A percentile compares a stretch with the other conserved stretches of the same genome.
Evolutionary conservation across 2,797 vertebrate genomes (phyloP).

Genomic region (Hippoglossus hippoglossus): DNA sequence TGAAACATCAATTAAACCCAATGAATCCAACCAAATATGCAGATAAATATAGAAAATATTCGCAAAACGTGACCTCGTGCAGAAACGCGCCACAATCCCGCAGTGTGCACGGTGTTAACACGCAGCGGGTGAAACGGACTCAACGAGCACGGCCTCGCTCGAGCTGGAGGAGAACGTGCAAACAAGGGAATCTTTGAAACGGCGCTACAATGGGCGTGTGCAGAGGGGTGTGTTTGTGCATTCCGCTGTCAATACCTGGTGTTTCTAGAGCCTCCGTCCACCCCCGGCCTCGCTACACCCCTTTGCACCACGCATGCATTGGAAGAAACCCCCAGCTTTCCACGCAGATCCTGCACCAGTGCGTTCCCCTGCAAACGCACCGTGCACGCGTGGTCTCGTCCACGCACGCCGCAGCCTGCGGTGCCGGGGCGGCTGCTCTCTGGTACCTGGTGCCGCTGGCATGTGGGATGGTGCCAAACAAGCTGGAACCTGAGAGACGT

Average conservation of each 20-base stretch:
- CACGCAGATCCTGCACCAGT: too few species aligned
- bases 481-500: constrained; percentile 60
- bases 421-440: too few species aligned
- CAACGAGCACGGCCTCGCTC: constrained; percentile 40
- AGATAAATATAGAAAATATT: not conserved
- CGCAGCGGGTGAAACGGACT: constrained; percentile 9
- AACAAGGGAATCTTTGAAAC: constrained; percentile 72
- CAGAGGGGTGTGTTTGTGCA: constrained; percentile 79
- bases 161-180: constrained; percentile 47
- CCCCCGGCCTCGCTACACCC: not conserved
- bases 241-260: constrained; percentile 83
- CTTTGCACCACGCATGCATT: too few species aligned
- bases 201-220: constrained; percentile 79
- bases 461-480: constrained; percentile 63
- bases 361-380: not conserved
- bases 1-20: too few species aligned
- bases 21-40: not conserved
- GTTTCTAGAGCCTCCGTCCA: constrained; percentile 34
- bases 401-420: not conserved
- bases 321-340: not conserved
- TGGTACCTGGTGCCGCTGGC: constrained; percentile 28
- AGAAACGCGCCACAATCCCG: too few species aligned
- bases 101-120: constrained; percentile 4
- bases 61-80: not conserved
- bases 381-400: too few species aligned